Conservation (phyloP, 2,888 invertebrate genomes). For the Caenorhabditis afra region DNA sequence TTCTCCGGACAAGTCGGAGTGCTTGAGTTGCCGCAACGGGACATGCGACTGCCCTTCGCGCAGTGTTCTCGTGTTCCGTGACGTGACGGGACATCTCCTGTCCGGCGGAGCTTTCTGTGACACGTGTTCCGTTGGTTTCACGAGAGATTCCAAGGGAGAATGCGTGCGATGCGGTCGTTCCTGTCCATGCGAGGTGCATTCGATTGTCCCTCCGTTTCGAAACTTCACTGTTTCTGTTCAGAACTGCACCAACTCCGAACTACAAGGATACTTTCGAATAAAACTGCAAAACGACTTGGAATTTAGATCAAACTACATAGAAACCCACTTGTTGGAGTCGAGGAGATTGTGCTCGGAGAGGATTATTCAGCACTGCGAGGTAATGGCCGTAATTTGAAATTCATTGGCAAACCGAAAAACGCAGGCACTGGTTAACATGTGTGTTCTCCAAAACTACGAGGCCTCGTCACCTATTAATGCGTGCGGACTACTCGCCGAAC, state of each 20-base stretch:
- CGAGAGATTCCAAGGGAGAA: constrained; percentile 7
- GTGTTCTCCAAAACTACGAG: constrained; percentile 83
- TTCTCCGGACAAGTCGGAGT: constrained; percentile 32
- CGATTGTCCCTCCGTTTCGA: neutral
- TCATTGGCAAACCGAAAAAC: neutral
- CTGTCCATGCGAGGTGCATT: constrained; percentile 19
- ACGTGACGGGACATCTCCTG: constrained; percentile 19
- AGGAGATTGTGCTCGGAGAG: constrained; percentile 26
- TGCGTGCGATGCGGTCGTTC: constrained; percentile 29
- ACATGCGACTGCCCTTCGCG: constrained; percentile 40
- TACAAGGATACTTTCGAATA: constrained; percentile 20
- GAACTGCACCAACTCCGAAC: constrained; percentile 47
- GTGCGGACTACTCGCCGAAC: constrained; percentile 56
- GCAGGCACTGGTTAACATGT: constrained; percentile 84
- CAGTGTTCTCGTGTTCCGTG: constrained; percentile 25
- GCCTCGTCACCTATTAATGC: constrained; percentile 67
- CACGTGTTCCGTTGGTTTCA: constrained; percentile 34
- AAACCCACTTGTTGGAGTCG: constrained; percentile 16
- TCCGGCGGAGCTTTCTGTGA: constrained; percentile 34
- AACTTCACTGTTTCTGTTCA: neutral
- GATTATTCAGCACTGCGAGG: constrained; percentile 42
- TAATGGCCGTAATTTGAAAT: neutral
- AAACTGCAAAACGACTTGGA: constrained; percentile 52
- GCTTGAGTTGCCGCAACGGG: constrained; percentile 42
- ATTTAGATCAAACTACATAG: constrained; percentile 41